Evolutionary conservation across 2,797 vertebrate genomes (phyloP).

Genomic region (Lepilemur septentrionalis): DNA sequence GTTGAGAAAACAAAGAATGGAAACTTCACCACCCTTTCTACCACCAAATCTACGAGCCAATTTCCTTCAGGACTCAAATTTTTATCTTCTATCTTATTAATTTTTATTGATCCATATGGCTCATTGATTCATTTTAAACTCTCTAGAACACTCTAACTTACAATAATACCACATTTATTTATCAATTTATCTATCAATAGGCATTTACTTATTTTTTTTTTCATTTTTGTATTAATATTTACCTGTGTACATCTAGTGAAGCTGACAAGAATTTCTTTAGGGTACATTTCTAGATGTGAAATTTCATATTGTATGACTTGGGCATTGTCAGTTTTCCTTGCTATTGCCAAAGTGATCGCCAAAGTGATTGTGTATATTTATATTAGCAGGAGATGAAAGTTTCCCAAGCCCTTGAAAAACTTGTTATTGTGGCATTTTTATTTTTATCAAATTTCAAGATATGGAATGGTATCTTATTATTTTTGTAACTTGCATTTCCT

Average conservation of each 20-base stretch:
- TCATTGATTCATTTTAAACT: neutral
- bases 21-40: no score
- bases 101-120: rapidly evolving
- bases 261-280: neutral
- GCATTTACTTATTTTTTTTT: neutral
- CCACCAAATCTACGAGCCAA: rapidly evolving
- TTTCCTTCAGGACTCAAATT: neutral
- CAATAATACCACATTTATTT: neutral
- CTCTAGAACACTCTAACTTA: neutral
- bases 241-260: neutral
- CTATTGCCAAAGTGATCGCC: neutral
- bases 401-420: neutral
- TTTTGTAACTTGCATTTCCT: neutral
- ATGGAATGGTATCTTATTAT: neutral
- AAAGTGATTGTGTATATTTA: neutral
- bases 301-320: neutral
- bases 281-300: neutral
- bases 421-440: neutral
- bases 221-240: neutral
- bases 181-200: neutral
- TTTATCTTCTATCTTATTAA: neutral
- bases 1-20: neutral
- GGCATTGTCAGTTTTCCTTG: neutral
- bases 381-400: neutral
- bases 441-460: neutral